Evolutionary conservation across 2,113 vertebrate genomes (phyloP).

Genomic region (Pelvicachromis taeniatus): DNA sequence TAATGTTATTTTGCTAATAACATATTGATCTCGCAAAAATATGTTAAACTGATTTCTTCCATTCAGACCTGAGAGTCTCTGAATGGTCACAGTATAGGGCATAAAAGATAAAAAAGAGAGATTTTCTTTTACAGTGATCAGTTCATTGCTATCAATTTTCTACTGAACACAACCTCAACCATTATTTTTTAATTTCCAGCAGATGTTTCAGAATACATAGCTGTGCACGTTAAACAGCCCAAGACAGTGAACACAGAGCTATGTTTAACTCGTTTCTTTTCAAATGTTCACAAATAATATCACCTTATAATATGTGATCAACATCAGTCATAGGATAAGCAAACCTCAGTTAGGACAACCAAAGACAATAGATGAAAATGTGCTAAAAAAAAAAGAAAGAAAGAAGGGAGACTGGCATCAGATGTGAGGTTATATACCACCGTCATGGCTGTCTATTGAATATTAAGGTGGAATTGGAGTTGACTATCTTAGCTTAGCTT

Average conservation of each 20-base stretch:
- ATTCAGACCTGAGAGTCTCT: not conserved
- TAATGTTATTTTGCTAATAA: not conserved
- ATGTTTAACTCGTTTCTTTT: constrained; percentile 3
- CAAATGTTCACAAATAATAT: constrained; percentile 7
- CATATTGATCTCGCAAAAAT: not conserved
- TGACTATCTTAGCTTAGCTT: not conserved
- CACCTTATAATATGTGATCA: not conserved
- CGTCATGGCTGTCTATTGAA: not conserved
- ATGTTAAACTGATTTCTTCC: not conserved
- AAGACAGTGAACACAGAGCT: constrained; percentile 2
- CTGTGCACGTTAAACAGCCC: not conserved
- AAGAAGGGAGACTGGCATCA: not conserved
- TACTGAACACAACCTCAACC: not conserved
- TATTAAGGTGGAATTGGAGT: not conserved
- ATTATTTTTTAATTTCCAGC: not conserved
- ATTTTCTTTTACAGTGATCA: not conserved
- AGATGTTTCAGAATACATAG: not conserved
- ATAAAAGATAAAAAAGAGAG: not conserved
- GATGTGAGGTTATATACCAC: not conserved
- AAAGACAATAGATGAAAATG: not conserved
- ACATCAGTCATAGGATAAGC: not conserved
- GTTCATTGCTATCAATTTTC: not conserved
- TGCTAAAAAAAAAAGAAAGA: not conserved
- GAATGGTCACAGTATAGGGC: not conserved
- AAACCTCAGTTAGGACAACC: not conserved